These are phyloP conservation scores for Siphlonurus alternatus DNA, from an alignment of 2,888 invertebrate genomes.

Conservation along the genomic window DNA sequence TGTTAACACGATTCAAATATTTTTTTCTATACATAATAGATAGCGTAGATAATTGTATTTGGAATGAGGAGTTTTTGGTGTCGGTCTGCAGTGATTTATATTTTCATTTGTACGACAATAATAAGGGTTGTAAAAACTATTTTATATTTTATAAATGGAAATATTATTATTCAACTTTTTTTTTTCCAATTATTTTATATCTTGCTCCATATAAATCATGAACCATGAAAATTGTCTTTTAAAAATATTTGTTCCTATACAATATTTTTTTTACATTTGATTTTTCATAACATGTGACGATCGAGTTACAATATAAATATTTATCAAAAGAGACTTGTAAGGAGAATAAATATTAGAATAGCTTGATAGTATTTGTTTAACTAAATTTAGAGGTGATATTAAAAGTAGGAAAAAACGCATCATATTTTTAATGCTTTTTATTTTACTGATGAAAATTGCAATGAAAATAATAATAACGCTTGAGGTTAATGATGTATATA, in stretches of 20 bases:
- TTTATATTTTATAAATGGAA: neutral
- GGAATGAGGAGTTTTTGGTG: neutral
- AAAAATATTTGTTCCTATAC: neutral
- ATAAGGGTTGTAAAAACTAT: too few species aligned
- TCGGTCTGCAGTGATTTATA: neutral
- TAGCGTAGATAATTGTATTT: neutral
- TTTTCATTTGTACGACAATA: neutral
- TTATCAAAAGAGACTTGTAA: too few species aligned
- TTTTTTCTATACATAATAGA: neutral
- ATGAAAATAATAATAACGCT: too few species aligned
- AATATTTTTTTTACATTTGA: neutral
- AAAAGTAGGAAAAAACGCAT: too few species aligned
- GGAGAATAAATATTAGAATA: too few species aligned
- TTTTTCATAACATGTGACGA: neutral
- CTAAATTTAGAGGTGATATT: too few species aligned
- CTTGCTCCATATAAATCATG: neutral
- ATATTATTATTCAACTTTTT: neutral
- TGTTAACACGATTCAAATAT: neutral
- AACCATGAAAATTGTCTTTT: neutral
- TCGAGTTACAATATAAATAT: too few species aligned
- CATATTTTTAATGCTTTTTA: too few species aligned
- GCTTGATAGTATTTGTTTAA: too few species aligned
- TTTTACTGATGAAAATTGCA: too few species aligned
- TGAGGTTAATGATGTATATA: too few species aligned
- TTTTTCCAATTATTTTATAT: neutral